Evolutionary conservation across 2,113 vertebrate genomes (phyloP), one percentile per base, ranked within the genome.

Genomic region (Varanus salvator): DNA sequence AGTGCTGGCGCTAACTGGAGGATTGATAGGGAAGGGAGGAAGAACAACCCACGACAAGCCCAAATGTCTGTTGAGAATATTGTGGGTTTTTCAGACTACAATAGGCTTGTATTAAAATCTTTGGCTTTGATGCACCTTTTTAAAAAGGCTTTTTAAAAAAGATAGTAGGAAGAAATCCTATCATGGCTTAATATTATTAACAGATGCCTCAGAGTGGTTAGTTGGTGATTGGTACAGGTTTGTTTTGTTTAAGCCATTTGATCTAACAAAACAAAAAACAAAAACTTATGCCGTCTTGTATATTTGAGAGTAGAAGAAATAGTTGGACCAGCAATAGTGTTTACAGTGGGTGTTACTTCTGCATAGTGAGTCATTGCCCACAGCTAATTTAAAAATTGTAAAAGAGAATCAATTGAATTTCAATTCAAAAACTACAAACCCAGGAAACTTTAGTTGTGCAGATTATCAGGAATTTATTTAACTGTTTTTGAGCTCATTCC

Each of bases 271-370:
- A 96, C 96, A 95, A 44, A 44, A 44, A 44, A 44, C 38, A 44
- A 44, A 96, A 96, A 93, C 96, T 94, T 92, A 96, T 97, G 93
- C 94, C 97, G 94, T 96, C 93, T 95, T 93, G 95, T 96, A 60
- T 96, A 96, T 94, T 97, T 95, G 96, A 95, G 96, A 97, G 96
- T 96, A 96, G 96, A 97, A 96, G 96, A 96, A 96, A 96, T 95
- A 94, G 93, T 96, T 95, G 96, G 96, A 96, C 92, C 96, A 97
- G 94, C 94, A 93, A 92, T 92, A 97, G 96, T 94, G 96, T 96
- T 95, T 96, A 94, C 93, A 95, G 96, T 95, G 96, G 96, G 96
- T 95, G 95, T 96, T 92, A 95, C 91, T 94, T 93, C 95, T 95
- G 94, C 95, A 95, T 86, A 95, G 93, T 94, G 82, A 96, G 96